A percentile compares a stretch with the other conserved stretches of the same genome.
Conservation (phyloP, 1,140 invertebrate species). For the Polypedilum pembai region DNA sequence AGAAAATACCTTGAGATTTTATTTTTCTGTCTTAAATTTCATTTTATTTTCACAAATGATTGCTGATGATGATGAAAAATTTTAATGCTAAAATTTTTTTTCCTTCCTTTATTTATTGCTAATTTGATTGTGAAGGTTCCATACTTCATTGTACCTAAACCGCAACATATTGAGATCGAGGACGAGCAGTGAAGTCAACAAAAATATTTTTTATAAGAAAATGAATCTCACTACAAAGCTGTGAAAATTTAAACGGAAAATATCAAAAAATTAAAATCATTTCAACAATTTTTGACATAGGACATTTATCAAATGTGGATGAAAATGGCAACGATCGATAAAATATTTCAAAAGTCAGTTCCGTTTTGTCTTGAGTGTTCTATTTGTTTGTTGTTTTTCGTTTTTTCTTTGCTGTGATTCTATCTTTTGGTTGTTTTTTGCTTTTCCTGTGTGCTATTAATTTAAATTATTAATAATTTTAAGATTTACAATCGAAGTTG, state of each 20-base stretch:
- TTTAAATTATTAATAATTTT: too few species aligned
- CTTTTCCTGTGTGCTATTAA: too few species aligned
- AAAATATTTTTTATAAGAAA: neutral
- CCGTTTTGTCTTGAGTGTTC: neutral
- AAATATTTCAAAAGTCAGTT: neutral
- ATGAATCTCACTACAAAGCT: too few species aligned
- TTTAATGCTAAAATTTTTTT: neutral
- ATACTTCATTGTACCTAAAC: constrained; percentile 27
- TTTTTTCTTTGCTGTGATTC: too few species aligned
- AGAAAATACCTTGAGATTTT: neutral
- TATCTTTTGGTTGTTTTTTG: too few species aligned
- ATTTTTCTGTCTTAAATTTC: neutral
- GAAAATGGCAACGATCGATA: neutral
- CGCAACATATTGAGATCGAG: neutral
- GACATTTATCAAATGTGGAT: neutral
- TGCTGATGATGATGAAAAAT: neutral
- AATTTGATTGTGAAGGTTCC: constrained; percentile 1
- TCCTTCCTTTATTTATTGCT: neutral
- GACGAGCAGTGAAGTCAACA: neutral
- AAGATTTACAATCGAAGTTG: too few species aligned
- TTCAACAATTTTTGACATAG: too few species aligned
- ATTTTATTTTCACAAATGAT: neutral
- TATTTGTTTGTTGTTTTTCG: too few species aligned
- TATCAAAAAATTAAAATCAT: too few species aligned
- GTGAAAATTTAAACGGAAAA: too few species aligned